These are phyloP conservation scores for Phocoena phocoena DNA, from an alignment of 2,113 vertebrate species.

Conservation along the genomic window DNA sequence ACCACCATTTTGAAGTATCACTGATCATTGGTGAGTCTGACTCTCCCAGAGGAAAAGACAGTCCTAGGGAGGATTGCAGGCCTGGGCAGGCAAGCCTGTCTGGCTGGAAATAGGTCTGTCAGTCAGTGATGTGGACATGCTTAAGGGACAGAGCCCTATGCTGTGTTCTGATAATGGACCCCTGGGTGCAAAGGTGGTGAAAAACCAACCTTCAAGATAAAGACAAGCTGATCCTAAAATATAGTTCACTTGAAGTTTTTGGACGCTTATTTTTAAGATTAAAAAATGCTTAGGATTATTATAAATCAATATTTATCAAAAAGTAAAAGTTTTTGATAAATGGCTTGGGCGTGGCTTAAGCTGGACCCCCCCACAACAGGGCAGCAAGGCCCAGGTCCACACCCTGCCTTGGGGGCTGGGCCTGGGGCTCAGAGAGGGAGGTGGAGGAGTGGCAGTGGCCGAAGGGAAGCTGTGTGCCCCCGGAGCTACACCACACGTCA, in stretches of 20 bases:
- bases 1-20: neutral
- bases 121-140: neutral
- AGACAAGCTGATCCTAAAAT: neutral
- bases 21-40: neutral
- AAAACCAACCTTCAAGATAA: neutral
- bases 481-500: neutral
- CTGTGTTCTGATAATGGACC: neutral
- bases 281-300: conserved; percentile 27
- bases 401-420: neutral
- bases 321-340: neutral
- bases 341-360: too few species aligned
- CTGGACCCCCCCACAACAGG: neutral
- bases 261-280: neutral
- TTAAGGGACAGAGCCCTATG: neutral
- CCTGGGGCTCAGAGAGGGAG: neutral
- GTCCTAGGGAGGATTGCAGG: neutral
- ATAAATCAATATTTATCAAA: conserved; percentile 67
- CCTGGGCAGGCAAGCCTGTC: neutral
- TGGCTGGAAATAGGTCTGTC: neutral
- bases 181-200: neutral
- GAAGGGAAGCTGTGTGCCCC: neutral
- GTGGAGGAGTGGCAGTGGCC: too few species aligned
- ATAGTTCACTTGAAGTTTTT: conserved; percentile 52
- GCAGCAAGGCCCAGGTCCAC: neutral
- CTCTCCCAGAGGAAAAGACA: neutral